Evolutionary conservation across 2,113 vertebrate genomes (phyloP), one percentile per base, ranked within the genome.

Genomic region (Odocoileus hemionus): DNA sequence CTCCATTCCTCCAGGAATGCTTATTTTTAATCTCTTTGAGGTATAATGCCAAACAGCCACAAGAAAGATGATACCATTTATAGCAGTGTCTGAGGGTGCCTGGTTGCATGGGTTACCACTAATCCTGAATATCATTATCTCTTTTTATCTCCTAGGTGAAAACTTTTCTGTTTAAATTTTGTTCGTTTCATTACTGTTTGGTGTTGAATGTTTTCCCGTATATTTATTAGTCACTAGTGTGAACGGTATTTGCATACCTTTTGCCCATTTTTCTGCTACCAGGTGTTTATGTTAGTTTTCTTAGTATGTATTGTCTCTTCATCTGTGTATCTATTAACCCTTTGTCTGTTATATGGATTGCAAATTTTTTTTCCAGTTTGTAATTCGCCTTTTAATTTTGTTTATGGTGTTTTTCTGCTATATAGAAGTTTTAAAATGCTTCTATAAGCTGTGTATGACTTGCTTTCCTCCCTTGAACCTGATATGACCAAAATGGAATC

Each of bases 1-100:
- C 5, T 15, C 0, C 10, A 97, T 99, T 99, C 95, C 99, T 99
- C 92, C 23, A 83, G 14, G 33, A 85, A 78, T 86, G 45, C 30
- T 86, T 92, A n/a, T 23, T 82, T 80, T 86, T 61, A 70, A 60
- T 76, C 80, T 10, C 30, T 92, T 23, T 61, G 36, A 86, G 8
- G 50, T 28, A 74, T 33, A 33, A 57, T 93, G 33, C n/a, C 6
- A 45, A 70, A 89, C 8, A 55, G 33, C 17, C 6, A 1, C 43
- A 86, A 82, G 30, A 95, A 54, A 79, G 19, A 21, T 91, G n/a
- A 6, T 7, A 58, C 12, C 43, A 60, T 39, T n/a, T 80, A 39
- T 50, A 89, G 2, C 57, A 80, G 23, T 54, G 15, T 55, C 28
- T 61, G 26, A 83, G 14, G n/a, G 26, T 87, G 55, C 12, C 54